These are phyloP conservation scores for Polydrusus tereticollis DNA, from an alignment of 2,888 invertebrate species.

Conservation along the genomic window DNA sequence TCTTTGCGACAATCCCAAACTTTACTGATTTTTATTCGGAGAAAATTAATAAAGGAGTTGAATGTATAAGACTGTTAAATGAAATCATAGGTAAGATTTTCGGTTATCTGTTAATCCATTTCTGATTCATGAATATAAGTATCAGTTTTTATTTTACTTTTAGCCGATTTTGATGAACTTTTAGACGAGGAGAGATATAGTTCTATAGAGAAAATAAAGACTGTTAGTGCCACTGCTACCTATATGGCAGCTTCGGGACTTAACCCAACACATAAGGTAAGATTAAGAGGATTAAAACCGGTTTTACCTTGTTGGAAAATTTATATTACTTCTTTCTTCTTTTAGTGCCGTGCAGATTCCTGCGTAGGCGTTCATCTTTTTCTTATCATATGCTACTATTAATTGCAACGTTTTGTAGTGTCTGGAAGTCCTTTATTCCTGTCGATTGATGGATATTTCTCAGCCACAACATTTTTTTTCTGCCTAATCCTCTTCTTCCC, in stretches of 20 bases:
- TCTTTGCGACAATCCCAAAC: conserved; percentile 98
- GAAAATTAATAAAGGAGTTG: conserved; percentile 96
- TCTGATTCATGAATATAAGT: no score
- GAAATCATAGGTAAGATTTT: conserved; percentile 91
- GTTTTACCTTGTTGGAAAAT: no score
- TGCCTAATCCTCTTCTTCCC: no score
- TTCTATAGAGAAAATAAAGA: conserved; percentile 95
- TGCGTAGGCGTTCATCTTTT: no score
- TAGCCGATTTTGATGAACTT: conserved; percentile 91
- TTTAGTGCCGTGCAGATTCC: no score
- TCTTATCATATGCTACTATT: no score
- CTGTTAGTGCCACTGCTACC: conserved; percentile 86
- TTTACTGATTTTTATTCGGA: conserved; percentile 99
- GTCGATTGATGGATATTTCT: no score
- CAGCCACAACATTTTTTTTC: no score
- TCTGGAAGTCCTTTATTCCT: no score
- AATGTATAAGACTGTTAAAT: conserved; percentile 96
- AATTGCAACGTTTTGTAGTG: no score
- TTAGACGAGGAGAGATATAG: conserved; percentile 88
- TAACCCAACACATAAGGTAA: conserved; percentile 81
- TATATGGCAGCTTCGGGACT: conserved; percentile 97
- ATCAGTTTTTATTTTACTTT: conserved; percentile 57
- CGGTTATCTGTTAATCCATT: not conserved
- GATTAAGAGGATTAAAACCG: no score
- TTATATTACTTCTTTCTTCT: no score